Conservation (phyloP, 2,888 invertebrate genomes). For the Xestia ashworthii region DNA sequence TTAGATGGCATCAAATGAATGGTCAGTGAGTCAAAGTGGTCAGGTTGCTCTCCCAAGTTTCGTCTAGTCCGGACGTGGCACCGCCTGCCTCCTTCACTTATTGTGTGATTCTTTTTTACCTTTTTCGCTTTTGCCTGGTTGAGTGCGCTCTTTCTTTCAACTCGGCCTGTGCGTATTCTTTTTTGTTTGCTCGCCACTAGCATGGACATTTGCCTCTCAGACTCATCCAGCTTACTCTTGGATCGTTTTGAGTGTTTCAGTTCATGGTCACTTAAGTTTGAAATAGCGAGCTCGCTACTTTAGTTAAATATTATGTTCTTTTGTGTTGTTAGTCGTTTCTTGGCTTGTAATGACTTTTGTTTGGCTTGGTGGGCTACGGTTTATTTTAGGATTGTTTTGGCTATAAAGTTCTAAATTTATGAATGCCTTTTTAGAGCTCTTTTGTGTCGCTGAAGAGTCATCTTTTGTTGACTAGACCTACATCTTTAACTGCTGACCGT, state of each 20-base stretch:
- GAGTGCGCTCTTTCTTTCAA: conserved; percentile 83
- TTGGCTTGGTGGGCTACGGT: conserved; percentile 24
- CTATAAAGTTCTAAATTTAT: conserved; percentile 18
- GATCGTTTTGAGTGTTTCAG: conserved; percentile 70
- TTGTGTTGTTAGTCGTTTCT: conserved; percentile 50
- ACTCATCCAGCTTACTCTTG: conserved; percentile 74
- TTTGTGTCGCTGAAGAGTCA: not conserved
- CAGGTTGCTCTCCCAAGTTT: conserved; percentile 78
- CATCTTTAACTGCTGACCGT: too few species aligned
- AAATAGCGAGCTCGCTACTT: conserved; percentile 66
- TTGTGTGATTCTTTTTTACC: conserved; percentile 82
- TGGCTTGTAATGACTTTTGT: conserved; percentile 42
- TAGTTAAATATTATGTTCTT: conserved; percentile 63
- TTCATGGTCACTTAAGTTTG: conserved; percentile 75
- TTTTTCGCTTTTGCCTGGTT: conserved; percentile 80
- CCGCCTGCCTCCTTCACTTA: conserved; percentile 79
- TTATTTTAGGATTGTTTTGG: conserved; percentile 22
- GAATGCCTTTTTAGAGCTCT: not conserved
- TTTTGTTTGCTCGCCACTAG: conserved; percentile 82
- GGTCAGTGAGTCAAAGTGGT: conserved; percentile 74
- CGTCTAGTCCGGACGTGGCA: conserved; percentile 80
- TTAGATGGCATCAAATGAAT: conserved; percentile 53
- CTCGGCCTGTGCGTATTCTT: conserved; percentile 77
- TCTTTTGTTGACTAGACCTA: not conserved
- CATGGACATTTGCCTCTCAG: conserved; percentile 83